Evolutionary conservation across 92 coral and sea anemone species (phyloP).

Genomic region (Umimayanthus kanabou): DNA sequence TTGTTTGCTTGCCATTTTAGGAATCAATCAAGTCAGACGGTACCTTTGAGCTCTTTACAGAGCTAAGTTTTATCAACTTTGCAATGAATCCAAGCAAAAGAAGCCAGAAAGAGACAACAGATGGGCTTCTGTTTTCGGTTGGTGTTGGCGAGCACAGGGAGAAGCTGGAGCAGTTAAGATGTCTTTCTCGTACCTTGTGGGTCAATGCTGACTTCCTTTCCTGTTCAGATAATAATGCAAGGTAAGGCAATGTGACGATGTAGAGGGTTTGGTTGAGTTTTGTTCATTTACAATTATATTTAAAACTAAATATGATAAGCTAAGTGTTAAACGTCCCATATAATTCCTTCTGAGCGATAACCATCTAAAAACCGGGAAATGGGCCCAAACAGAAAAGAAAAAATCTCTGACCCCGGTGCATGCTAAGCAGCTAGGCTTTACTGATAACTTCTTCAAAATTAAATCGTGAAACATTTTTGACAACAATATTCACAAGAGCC

Average conservation of each 20-base stretch:
- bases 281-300: too few species aligned
- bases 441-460: too few species aligned
- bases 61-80: conserved; percentile 3
- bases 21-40: background rate
- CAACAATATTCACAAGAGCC: background rate
- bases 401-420: too few species aligned
- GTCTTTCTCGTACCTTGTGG: conserved; percentile 68
- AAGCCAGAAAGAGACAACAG: conserved; percentile 9
- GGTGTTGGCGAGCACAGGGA: conserved; percentile 66
- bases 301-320: too few species aligned
- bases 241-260: conserved; percentile 39
- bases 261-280: too few species aligned
- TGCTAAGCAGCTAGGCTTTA: too few species aligned
- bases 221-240: conserved; percentile 40
- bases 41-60: conserved; percentile 18
- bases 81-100: background rate
- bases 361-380: too few species aligned
- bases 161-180: conserved; percentile 58
- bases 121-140: conserved; percentile 50
- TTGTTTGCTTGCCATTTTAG: background rate
- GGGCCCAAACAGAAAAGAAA: too few species aligned
- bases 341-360: too few species aligned
- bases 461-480: too few species aligned
- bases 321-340: too few species aligned
- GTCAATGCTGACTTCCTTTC: conserved; percentile 69